A percentile compares a stretch with the other conserved stretches of the same genome.
phyloP scores from a whole-genome alignment of 2,113 vertebrate species.

The Tretioscincus oriximinensis region DNA sequence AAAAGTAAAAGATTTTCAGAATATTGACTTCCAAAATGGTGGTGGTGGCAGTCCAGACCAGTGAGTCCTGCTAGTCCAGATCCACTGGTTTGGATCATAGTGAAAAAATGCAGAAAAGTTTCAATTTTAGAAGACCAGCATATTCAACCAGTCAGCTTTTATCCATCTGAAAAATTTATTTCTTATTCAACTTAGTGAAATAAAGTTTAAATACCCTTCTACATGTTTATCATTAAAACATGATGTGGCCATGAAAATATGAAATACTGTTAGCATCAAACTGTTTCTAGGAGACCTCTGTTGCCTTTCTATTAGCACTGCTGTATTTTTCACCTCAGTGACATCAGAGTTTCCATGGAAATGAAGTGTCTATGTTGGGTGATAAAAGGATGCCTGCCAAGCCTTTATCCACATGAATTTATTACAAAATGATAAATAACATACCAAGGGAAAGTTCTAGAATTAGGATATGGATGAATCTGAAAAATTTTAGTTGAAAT shows the following conservation, averaged over 20 bases:
- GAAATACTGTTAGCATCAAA: slow-evolving; percentile 7
- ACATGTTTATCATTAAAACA: background rate
- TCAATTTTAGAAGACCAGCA: background rate
- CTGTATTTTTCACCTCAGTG: slow-evolving; percentile 10
- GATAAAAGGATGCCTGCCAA: slow-evolving; percentile 12
- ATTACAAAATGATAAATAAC: slow-evolving; percentile 18
- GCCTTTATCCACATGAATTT: slow-evolving; percentile 11
- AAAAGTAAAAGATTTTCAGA: too few relatives aligned
- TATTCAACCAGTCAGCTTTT: background rate
- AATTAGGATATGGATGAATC: background rate
- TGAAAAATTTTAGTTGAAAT: background rate
- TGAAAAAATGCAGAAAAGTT: background rate
- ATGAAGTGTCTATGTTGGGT: slow-evolving; percentile 7
- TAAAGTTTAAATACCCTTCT: slow-evolving; percentile 3
- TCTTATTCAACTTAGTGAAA: background rate
- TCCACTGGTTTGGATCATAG: too few relatives aligned
- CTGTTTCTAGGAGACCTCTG: background rate
- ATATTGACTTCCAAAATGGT: too few relatives aligned
- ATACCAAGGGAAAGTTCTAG: background rate
- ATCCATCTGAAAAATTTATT: background rate
- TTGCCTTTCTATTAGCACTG: slow-evolving; percentile 4
- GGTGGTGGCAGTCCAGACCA: too few relatives aligned
- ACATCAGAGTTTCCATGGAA: slow-evolving; percentile 23
- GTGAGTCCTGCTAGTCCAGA: too few relatives aligned
- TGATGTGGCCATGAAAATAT: background rate